phyloP scores from a whole-genome alignment of 2,113 vertebrate genomes.

The Lepisosteus osseus region DNA sequence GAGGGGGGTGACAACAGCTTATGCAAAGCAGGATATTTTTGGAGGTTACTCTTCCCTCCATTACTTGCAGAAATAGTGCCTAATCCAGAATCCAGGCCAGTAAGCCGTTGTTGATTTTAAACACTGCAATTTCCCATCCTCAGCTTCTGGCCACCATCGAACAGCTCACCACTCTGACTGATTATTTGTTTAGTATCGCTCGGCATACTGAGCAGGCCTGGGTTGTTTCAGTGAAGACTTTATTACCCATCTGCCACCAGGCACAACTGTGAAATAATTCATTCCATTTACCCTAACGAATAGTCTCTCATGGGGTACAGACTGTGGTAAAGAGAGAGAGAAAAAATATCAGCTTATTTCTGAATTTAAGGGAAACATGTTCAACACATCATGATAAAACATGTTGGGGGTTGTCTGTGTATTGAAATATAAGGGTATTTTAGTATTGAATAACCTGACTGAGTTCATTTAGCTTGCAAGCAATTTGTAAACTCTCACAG shows the following conservation, averaged over 20 bases:
- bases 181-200: conserved; percentile 48
- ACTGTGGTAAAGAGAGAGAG: not conserved
- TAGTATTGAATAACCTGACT: too few species aligned
- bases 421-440: not conserved
- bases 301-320: conserved; percentile 30
- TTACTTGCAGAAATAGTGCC: not conserved
- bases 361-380: not conserved
- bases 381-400: not conserved
- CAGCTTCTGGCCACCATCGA: conserved; percentile 38
- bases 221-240: conserved; percentile 57
- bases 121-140: not conserved
- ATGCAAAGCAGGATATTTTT: too few species aligned
- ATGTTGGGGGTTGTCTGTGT: not conserved
- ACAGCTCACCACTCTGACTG: conserved; percentile 37
- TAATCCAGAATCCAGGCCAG: conserved; percentile 9
- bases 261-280: conserved; percentile 43
- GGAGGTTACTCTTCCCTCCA: not conserved
- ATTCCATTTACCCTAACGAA: conserved; percentile 54
- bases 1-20: not conserved
- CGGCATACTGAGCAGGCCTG: conserved; percentile 44
- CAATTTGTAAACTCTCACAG: not conserved
- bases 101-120: conserved; percentile 13
- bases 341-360: not conserved
- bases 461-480: not conserved
- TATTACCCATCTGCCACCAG: conserved; percentile 54